Evolutionary conservation across 2,113 vertebrate species (phyloP), one percentile per base, ranked within the genome.

Genomic region (Tenebrosternarchus preto): DNA sequence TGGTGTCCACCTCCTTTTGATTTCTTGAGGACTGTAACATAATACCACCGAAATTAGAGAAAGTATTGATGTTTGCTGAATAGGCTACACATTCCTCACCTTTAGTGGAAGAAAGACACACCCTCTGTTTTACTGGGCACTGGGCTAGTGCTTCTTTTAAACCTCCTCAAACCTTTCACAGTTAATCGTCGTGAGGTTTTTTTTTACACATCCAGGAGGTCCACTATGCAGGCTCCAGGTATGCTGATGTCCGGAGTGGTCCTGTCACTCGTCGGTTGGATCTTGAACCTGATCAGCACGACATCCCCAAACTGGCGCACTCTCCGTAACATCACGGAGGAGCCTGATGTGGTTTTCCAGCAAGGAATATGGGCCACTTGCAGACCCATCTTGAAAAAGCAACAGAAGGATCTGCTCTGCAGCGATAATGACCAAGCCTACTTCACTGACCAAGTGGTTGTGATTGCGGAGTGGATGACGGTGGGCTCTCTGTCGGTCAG

Each of bases 221-320:
- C 50, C 46, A 55, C 1, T 12, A 56, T 67, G 63, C 61, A 17
- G 31, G 2, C 63, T 64, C 25, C 19, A 50, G n/a, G 24, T 24
- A 33, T 33, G 8, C 2, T 56, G 50, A 77, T 77, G 27, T 56
- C 19, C 4, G 69, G 46, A 46, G 25, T 53, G 43, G 24, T 72
- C 17, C 25, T 67, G 61, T 20, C 5, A 31, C 60, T 64, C 33
- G 63, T 9, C 9, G 60, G 59, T 9, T 76, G 1, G 33, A 59
- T 76, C 31, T 59, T 66, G 43, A 76, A 29, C 60, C 12, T 76
- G 74, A 29, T 19, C 39, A 72, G 69, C 19, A 53, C 46, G 0
- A 55, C 16, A 19, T 72, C 69, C 2, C 69, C 69, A 19, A 72
- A 72, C 69, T 72, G 69, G 69, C 69, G 69, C 43, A 72, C 69